Evolutionary conservation across 2,797 vertebrate genomes (phyloP).

Genomic region (Peromyscus aztecus): DNA sequence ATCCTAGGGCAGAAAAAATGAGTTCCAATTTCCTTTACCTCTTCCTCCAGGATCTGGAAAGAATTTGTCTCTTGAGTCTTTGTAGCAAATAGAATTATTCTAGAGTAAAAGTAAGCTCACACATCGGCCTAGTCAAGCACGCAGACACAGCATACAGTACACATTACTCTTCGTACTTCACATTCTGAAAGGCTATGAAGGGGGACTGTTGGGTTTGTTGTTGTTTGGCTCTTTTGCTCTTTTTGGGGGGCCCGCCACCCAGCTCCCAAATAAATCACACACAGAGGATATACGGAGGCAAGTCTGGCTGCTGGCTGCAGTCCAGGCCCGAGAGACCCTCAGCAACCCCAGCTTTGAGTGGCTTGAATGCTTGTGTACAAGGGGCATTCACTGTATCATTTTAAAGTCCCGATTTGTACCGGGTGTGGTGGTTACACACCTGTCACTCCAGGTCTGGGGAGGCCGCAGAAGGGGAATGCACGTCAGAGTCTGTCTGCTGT

Average conservation of each 20-base stretch:
- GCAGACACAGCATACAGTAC: neutral
- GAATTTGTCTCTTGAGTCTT: neutral
- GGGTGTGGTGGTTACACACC: neutral
- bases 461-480: neutral
- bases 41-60: neutral
- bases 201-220: neutral
- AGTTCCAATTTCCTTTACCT: neutral
- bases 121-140: neutral
- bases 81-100: neutral
- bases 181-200: neutral
- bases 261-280: too few species aligned
- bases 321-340: neutral
- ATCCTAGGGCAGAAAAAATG: neutral
- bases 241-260: too few species aligned
- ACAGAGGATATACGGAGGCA: too few species aligned
- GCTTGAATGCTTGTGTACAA: neutral
- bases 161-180: neutral
- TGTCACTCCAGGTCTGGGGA: neutral
- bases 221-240: too few species aligned
- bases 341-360: constrained; percentile 12
- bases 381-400: neutral
- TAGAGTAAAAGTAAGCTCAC: neutral
- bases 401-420: neutral
- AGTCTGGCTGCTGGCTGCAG: neutral
- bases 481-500: neutral